Percentiles rank a stretch among this genome's conserved stretches.
Conservation (phyloP, 1,140 invertebrate species). For the Nomia melanderi region DNA sequence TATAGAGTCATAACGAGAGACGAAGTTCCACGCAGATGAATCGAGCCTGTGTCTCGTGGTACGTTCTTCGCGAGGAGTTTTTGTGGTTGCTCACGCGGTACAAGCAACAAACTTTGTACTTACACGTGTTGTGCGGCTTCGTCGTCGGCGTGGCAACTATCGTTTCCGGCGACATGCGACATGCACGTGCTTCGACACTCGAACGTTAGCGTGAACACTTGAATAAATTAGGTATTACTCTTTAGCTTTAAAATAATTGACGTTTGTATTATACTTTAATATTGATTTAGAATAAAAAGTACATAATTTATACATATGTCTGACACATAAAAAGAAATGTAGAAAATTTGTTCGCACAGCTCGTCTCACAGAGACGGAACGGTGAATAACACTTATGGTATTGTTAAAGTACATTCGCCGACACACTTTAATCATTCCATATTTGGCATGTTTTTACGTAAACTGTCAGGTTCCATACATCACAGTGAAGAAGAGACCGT, state of each 20-base stretch:
- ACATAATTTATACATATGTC: constrained; percentile 3
- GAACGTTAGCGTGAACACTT: too few relatives aligned
- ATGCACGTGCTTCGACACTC: too few relatives aligned
- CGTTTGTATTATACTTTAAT: constrained; percentile 38
- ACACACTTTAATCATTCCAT: background rate
- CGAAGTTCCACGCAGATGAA: background rate
- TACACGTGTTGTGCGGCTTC: background rate
- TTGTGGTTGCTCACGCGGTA: background rate
- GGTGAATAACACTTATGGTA: background rate
- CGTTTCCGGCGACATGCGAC: too few relatives aligned
- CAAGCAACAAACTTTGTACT: background rate
- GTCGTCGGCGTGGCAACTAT: too few relatives aligned
- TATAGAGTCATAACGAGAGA: background rate
- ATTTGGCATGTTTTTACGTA: too few relatives aligned
- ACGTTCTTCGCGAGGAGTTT: background rate
- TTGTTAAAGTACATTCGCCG: background rate
- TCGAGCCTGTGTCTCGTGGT: background rate
- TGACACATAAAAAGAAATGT: background rate
- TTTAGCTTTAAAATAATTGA: constrained; percentile 3
- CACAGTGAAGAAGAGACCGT: too few relatives aligned
- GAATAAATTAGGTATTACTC: too few relatives aligned
- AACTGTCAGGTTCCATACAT: too few relatives aligned
- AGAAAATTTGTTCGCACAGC: constrained; percentile 20
- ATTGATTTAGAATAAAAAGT: constrained; percentile 27
- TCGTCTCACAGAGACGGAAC: background rate